These are phyloP conservation scores for Rhagophthalmus giganteus DNA, from an alignment of 2,888 invertebrate genomes.

Conservation along the genomic window DNA sequence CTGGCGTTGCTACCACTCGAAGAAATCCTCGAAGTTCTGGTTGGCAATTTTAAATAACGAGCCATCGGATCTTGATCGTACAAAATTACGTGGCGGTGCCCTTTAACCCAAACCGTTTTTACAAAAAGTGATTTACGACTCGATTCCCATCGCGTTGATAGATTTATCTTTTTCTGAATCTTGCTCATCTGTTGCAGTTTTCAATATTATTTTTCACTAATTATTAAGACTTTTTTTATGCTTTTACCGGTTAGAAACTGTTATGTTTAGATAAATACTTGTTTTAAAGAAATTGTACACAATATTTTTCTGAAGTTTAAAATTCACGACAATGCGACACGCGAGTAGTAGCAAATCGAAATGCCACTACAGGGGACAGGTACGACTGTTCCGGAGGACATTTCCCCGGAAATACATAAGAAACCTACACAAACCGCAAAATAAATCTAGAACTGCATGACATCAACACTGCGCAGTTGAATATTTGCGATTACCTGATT, in stretches of 20 bases:
- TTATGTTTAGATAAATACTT: too few species aligned
- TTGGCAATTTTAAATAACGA: conserved; percentile 26
- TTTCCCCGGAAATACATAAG: conserved; percentile 46
- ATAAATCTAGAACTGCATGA: conserved; percentile 28
- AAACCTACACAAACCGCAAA: conserved; percentile 35
- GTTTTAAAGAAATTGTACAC: too few species aligned
- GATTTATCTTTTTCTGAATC: neutral
- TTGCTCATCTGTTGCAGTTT: neutral
- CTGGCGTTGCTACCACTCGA: conserved; percentile 10
- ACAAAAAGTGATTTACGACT: conserved; percentile 62
- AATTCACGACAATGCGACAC: conserved; percentile 30
- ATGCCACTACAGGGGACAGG: conserved; percentile 40
- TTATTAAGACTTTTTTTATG: too few species aligned
- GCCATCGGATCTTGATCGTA: conserved; percentile 63
- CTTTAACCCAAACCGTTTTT: conserved; percentile 70
- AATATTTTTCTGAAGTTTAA: conserved; percentile 10
- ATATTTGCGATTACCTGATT: too few species aligned
- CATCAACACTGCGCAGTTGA: conserved; percentile 21
- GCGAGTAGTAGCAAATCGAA: conserved; percentile 27
- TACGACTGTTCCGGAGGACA: conserved; percentile 45
- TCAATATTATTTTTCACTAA: too few species aligned
- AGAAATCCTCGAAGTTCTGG: conserved; percentile 9
- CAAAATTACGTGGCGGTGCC: conserved; percentile 69
- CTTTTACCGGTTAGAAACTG: too few species aligned
- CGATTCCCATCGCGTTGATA: conserved; percentile 59